phyloP scores from a whole-genome alignment of 2,113 vertebrate species.

The Misgurnus mizolepis region DNA sequence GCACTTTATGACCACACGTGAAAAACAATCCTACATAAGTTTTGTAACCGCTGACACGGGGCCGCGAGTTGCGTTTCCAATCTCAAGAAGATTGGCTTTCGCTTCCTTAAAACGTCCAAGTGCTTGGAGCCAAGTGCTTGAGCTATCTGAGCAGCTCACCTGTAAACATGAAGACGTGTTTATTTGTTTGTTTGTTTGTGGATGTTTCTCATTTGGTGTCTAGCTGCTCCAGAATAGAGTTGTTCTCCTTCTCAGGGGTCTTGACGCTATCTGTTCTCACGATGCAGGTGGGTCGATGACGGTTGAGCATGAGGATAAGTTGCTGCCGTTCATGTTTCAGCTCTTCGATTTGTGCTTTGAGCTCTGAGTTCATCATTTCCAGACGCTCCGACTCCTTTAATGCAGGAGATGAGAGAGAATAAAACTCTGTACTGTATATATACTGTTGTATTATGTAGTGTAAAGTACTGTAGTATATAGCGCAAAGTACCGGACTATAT shows the following conservation, averaged over 20 bases:
- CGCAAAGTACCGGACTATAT: neutral
- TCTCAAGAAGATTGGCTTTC: slow-evolving; percentile 54
- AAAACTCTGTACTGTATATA: neutral
- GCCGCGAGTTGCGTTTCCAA: slow-evolving; percentile 36
- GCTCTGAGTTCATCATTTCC: slow-evolving; percentile 92
- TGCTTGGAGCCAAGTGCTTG: slow-evolving; percentile 69
- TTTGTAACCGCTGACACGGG: slow-evolving; percentile 63
- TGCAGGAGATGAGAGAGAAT: neutral
- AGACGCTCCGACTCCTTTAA: slow-evolving; percentile 90
- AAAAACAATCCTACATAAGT: slow-evolving; percentile 42
- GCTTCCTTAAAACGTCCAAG: slow-evolving; percentile 56
- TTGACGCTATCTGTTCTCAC: slow-evolving; percentile 91
- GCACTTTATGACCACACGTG: slow-evolving; percentile 39
- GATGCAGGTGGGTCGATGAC: slow-evolving; percentile 93
- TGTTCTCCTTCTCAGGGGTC: slow-evolving; percentile 85
- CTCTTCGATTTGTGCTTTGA: slow-evolving; percentile 96
- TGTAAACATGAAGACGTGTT: slow-evolving; percentile 52
- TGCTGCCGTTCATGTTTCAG: slow-evolving; percentile 94
- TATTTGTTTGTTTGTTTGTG: neutral
- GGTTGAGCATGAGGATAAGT: slow-evolving; percentile 92
- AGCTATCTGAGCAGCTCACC: slow-evolving; percentile 55
- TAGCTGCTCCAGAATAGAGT: slow-evolving; percentile 87
- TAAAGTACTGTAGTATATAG: neutral
- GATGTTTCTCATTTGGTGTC: slow-evolving; percentile 80
- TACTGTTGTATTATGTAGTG: no score